phyloP scores from a whole-genome alignment of 2,113 vertebrate species.

The Crotophaga sulcirostris region DNA sequence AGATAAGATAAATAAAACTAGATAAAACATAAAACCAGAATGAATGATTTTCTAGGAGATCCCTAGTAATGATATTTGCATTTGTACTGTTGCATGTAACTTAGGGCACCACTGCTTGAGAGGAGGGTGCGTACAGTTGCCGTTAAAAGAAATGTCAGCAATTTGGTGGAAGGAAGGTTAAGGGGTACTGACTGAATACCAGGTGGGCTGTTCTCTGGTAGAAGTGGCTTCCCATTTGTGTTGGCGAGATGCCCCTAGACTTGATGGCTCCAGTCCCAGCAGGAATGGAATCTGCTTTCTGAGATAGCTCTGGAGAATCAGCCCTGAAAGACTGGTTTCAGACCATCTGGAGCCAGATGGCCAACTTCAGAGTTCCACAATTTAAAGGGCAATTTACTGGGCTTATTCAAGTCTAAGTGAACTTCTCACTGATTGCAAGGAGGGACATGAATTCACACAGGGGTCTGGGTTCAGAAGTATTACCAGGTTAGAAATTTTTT shows the following conservation, averaged over 20 bases:
- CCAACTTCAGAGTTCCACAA: slow-evolving; percentile 48
- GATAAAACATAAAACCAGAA: neutral
- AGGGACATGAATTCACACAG: neutral
- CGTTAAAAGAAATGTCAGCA: neutral
- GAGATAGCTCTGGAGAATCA: slow-evolving; percentile 38
- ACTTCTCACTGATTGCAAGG: neutral
- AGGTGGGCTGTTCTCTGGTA: slow-evolving; percentile 1
- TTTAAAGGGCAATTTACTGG: slow-evolving; percentile 35
- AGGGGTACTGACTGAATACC: neutral
- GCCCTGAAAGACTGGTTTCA: slow-evolving; percentile 54
- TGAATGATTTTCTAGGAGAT: neutral
- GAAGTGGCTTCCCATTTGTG: slow-evolving; percentile 25
- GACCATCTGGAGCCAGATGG: slow-evolving; percentile 68
- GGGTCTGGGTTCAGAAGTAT: slow-evolving; percentile 10
- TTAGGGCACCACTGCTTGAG: neutral
- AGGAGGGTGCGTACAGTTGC: neutral
- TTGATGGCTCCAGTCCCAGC: slow-evolving; percentile 53
- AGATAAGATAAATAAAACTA: too few species aligned
- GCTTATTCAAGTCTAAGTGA: slow-evolving; percentile 23
- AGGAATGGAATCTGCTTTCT: slow-evolving; percentile 43
- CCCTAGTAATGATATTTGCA: neutral
- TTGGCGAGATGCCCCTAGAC: slow-evolving; percentile 30
- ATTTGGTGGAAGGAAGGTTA: neutral
- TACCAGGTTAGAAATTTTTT: slow-evolving; percentile 42
- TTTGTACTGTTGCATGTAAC: neutral